Percentiles rank a stretch among this genome's conserved stretches.
Evolutionary conservation across 2,888 invertebrate species (phyloP).

Genomic region (Cactoblastis cactorum): DNA sequence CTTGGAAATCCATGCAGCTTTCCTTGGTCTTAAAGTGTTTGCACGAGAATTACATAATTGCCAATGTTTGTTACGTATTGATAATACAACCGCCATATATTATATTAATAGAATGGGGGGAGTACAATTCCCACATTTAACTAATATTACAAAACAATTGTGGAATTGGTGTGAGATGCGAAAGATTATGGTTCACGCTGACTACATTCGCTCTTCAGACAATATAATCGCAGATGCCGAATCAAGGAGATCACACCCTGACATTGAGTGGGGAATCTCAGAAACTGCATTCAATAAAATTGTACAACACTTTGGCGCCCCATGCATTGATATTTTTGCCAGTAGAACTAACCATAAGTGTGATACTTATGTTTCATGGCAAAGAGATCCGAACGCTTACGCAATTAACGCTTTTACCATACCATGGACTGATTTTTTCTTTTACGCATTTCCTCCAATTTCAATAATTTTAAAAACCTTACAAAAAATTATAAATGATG

Average conservation of each 20-base stretch:
- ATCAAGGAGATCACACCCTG: slow-evolving; percentile 15
- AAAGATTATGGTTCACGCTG: too few relatives aligned
- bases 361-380: slow-evolving; percentile 19
- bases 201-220: slow-evolving; percentile 21
- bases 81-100: slow-evolving; percentile 22
- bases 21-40: slow-evolving; percentile 1
- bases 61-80: not conserved
- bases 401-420: too few relatives aligned
- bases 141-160: slow-evolving; percentile 16
- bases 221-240: slow-evolving; percentile 24
- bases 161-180: slow-evolving; percentile 26
- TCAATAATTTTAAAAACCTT: too few relatives aligned
- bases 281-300: slow-evolving; percentile 9
- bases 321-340: slow-evolving; percentile 22
- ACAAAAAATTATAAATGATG: too few relatives aligned
- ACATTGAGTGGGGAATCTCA: slow-evolving; percentile 21
- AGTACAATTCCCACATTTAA: slow-evolving; percentile 20
- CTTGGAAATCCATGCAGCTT: slow-evolving; percentile 17
- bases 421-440: too few relatives aligned
- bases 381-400: too few relatives aligned
- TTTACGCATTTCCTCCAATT: too few relatives aligned
- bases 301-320: slow-evolving; percentile 11
- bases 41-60: slow-evolving; percentile 14
- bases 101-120: slow-evolving; percentile 13
- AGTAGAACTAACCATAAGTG: slow-evolving; percentile 22